A percentile compares a stretch with the other conserved stretches of the same genome.
phyloP scores from a whole-genome alignment of 2,888 invertebrate genomes.

The Yponomeuta evonymella region DNA sequence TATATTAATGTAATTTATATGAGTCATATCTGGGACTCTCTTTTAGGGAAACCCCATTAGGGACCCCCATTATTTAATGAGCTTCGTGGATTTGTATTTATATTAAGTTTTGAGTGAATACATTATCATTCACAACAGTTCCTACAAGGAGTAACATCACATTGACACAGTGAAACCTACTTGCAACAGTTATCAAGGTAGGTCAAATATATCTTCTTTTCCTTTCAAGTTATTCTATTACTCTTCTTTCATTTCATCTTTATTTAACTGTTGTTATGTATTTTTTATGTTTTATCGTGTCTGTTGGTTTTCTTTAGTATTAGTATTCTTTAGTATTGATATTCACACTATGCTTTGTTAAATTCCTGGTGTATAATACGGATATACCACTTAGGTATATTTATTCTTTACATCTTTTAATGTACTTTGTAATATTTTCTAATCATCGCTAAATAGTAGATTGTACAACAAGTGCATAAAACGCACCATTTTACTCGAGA shows the following conservation, averaged over 20 bases:
- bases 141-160: neutral
- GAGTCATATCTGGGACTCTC: neutral
- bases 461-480: no score
- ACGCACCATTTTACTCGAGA: no score
- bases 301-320: no score
- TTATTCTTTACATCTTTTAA: no score
- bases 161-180: neutral
- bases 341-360: no score
- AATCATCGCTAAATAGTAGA: no score
- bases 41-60: neutral
- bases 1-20: neutral
- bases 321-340: no score
- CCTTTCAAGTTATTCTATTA: neutral
- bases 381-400: no score
- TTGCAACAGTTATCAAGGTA: neutral
- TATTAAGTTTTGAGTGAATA: neutral
- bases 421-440: no score
- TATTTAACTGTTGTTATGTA: no score
- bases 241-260: neutral
- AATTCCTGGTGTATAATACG: no score
- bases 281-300: no score
- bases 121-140: neutral
- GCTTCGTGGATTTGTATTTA: neutral
- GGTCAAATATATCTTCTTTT: neutral
- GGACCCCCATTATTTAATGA: neutral